Evolutionary conservation across 2,888 invertebrate genomes (phyloP), one percentile per base, ranked within the genome.

Genomic region (Drosophila recens): DNA sequence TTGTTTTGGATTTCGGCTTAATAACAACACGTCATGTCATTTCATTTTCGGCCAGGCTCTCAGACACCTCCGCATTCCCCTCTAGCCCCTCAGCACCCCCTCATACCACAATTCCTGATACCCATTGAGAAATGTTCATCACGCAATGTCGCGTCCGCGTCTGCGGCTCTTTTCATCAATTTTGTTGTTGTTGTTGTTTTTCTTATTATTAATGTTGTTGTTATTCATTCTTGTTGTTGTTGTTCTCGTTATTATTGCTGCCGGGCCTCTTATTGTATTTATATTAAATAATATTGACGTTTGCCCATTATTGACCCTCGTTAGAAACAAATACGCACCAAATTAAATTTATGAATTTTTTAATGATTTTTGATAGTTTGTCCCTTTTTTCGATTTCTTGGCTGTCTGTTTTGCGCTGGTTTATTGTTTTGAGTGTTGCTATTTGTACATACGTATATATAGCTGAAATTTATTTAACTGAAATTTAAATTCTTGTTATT

Each of bases 21-120:
- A 85, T 88, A 81, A 75, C 88, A 81, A 87, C 90, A 90, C 89
- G 90, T 89, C 90, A 89, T 87, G 87, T 90, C 90, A 90, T 90
- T 90, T 90, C 88, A 90, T 90, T 80, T 82, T 77, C 73, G 71
- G 68, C 72, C 74, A 61, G 65, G 58, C 64, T 68, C 58, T 57
- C 56, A 52, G 53, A 15, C 54, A 38, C 46, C 48, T 15, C 17
- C 68, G 17, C 17, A 5, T 11, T 42, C 17, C 52, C 45, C 58
- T 30, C 10, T 10, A 4, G 30, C 5, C 33, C 45, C 13, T 11
- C 17, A 23, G 0, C 15, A 8, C 17, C 1, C 4, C 4, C 6
- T 30, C 40, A n/a, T 34, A 10, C 62, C 46, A 30, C 46, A 49
- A 70, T 67, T 63, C 34, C 52, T 36, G 43, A 67, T 69, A 45